phyloP scores from a whole-genome alignment of 92 coral and sea anemone species.

The Virgularia gustaviana region DNA sequence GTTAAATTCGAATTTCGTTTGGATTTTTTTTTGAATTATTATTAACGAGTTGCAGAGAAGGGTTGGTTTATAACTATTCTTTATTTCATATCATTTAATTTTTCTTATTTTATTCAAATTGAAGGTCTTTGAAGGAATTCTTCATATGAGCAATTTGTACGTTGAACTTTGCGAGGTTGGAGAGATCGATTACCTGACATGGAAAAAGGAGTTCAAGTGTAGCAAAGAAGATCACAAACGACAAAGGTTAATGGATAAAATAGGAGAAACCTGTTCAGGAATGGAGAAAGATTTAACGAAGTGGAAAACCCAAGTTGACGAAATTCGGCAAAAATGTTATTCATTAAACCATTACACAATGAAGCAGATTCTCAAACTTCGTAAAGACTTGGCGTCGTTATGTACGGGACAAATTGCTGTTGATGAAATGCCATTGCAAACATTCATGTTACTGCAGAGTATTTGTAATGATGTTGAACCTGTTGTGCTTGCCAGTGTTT shows the following conservation, averaged over 20 bases:
- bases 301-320: constrained; percentile 61
- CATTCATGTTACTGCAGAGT: constrained; percentile 67
- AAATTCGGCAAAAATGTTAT: constrained; percentile 44
- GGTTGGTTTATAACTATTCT: too few relatives aligned
- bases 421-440: constrained; percentile 47
- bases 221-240: constrained; percentile 25
- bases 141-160: constrained; percentile 58
- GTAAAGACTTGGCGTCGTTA: constrained; percentile 61
- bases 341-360: constrained; percentile 74
- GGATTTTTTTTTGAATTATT: too few relatives aligned
- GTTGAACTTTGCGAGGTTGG: constrained; percentile 66
- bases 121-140: constrained; percentile 60
- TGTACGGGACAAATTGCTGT: constrained; percentile 25
- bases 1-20: too few relatives aligned
- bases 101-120: too few relatives aligned
- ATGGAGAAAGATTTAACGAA: constrained; percentile 55
- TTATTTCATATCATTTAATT: too few relatives aligned
- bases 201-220: constrained; percentile 59
- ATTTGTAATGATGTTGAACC: constrained; percentile 66
- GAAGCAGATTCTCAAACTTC: constrained; percentile 65
- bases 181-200: constrained; percentile 70
- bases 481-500: constrained; percentile 28
- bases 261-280: constrained; percentile 36
- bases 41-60: too few relatives aligned
- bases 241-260: constrained; percentile 5